phyloP scores from a whole-genome alignment of 2,113 vertebrate species.

The Oryzias woworae region DNA sequence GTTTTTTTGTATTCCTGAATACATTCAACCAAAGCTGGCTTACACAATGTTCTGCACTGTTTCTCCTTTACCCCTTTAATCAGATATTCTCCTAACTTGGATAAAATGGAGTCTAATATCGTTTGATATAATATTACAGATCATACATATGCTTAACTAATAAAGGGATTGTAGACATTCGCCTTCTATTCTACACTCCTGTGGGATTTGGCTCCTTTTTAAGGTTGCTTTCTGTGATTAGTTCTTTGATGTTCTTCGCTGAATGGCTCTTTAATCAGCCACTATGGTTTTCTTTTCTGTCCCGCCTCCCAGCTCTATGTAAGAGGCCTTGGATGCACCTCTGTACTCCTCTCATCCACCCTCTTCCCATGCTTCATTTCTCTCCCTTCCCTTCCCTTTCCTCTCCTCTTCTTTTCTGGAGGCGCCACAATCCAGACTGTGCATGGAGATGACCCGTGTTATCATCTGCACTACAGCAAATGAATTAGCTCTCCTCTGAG shows the following conservation, averaged over 20 bases:
- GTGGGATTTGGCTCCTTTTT: conserved; percentile 64
- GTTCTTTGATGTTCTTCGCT: conserved; percentile 70
- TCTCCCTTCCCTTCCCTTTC: conserved; percentile 28
- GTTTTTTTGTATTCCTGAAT: conserved; percentile 41
- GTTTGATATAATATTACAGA: conserved; percentile 47
- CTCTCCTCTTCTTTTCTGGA: conserved; percentile 32
- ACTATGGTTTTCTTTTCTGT: conserved; percentile 47
- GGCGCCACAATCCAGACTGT: conserved; percentile 43
- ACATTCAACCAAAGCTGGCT: conserved; percentile 9
- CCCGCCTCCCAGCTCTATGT: conserved; percentile 47
- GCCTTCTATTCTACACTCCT: conserved; percentile 47
- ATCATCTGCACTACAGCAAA: conserved; percentile 53
- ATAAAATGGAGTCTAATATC: conserved; percentile 58
- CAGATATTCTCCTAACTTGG: conserved; percentile 6
- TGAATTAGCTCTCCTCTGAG: conserved; percentile 44
- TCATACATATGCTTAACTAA: conserved; percentile 52
- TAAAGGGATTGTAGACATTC: conserved; percentile 47
- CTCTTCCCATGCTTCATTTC: conserved; percentile 58
- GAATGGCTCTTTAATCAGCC: conserved; percentile 72
- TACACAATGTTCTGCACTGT: not conserved
- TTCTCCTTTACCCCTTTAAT: not conserved
- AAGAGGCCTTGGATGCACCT: conserved; percentile 33
- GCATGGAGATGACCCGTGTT: conserved; percentile 58
- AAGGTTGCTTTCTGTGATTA: conserved; percentile 68
- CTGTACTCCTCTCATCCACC: conserved; percentile 12